Conservation (phyloP, 2,888 invertebrate genomes). For the Rhyacophila evoluta region DNA sequence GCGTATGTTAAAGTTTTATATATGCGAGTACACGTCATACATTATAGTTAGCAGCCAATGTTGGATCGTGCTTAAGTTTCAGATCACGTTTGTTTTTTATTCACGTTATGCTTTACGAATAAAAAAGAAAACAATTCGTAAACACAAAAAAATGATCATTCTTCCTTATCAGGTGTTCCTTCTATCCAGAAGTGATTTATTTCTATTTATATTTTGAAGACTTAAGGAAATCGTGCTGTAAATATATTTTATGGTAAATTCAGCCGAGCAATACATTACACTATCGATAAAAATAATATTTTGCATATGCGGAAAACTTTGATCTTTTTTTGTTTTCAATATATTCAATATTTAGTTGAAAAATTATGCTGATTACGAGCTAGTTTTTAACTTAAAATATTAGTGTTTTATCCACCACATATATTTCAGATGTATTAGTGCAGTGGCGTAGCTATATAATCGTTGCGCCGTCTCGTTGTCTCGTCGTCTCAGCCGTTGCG, state of each 20-base stretch:
- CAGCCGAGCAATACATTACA: too few relatives aligned
- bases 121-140: neutral
- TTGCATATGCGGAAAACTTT: too few relatives aligned
- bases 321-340: too few relatives aligned
- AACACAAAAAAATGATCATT: neutral
- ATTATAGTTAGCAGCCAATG: neutral
- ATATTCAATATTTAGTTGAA: too few relatives aligned
- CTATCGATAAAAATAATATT: too few relatives aligned
- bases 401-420: too few relatives aligned
- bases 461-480: too few relatives aligned
- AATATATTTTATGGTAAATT: neutral
- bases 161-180: slow-evolving; percentile 7
- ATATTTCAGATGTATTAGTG: too few relatives aligned
- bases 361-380: too few relatives aligned
- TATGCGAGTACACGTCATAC: neutral
- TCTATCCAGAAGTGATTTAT: neutral
- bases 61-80: neutral
- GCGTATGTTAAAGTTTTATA: neutral
- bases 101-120: neutral
- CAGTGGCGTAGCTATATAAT: too few relatives aligned
- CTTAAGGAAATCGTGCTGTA: neutral
- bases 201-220: neutral
- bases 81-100: neutral
- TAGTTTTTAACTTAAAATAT: too few relatives aligned
- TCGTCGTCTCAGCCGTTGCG: too few relatives aligned